Evolutionary conservation across 2,888 invertebrate genomes (phyloP), one percentile per base, ranked within the genome.

Genomic region (Papilio elwesi): DNA sequence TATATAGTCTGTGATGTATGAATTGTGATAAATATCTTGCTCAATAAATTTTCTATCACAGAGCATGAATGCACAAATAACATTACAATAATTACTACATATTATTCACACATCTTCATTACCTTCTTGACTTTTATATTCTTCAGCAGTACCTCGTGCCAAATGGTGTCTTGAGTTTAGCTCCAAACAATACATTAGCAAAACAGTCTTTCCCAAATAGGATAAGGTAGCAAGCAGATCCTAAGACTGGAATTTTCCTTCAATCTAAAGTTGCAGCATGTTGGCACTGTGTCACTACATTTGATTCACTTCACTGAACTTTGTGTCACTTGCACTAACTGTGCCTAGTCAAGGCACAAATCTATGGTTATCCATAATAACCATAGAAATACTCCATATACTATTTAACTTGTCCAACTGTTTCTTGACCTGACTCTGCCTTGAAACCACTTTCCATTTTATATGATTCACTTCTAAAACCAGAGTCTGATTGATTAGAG

Each of bases 321-420:
- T 6, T 16, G 49, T 15, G 15, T 52, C 57, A 59, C 59, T 43
- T 10, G 59, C 74, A 77, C 73, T 71, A 69, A 59, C 51, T 57
- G 53, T 64, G 9, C 43, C 43, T 43, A 7, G 13, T 59, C 38
- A 52, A 16, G 12, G 47, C 68, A 68, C 63, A 47, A 53, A 75
- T 75, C 78, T 78, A 84, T 78, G 79, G 81, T 81, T 82, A 81
- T 76, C 78, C 81, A 77, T 85, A 83, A 72, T 81, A 83, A 74
- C 80, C 82, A 79, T 81, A 84, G 77, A 80, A 80, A 77, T 82
- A 82, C 74, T 84, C 80, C 84, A 79, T 83, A 80, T 91, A 87
- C 88, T 92, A 92, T 89, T 92, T 92, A 75, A 90, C 91, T 84
- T 91, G 91, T 64, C 89, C 88, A 36, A 87, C 80, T 0, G 87